Percentiles rank a stretch among this genome's conserved stretches.
phyloP scores from a whole-genome alignment of 2,888 invertebrate species.

The Cosmorhoe ocellata region DNA sequence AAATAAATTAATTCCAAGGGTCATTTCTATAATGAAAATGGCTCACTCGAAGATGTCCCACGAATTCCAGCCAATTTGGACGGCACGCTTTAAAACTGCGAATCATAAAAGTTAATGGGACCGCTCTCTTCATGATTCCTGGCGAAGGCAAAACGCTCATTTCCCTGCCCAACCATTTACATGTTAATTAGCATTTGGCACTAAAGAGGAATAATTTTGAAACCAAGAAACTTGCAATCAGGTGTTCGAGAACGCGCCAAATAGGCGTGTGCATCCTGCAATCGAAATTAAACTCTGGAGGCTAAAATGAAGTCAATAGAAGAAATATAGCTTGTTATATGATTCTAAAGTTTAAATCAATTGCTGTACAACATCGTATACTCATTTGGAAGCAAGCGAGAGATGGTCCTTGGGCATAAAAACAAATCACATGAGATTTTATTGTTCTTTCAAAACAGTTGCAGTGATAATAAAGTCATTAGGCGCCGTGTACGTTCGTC shows the following conservation, averaged over 20 bases:
- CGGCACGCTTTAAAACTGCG: conserved; percentile 75
- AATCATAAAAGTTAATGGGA: conserved; percentile 80
- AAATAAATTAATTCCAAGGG: conserved; percentile 58
- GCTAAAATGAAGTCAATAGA: too few species aligned
- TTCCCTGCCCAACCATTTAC: conserved; percentile 65
- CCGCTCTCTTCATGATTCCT: conserved; percentile 74
- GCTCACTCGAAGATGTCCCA: conserved; percentile 60
- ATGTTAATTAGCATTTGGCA: conserved; percentile 80
- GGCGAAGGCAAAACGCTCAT: conserved; percentile 68
- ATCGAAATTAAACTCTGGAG: neutral
- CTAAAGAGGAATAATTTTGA: conserved; percentile 72
- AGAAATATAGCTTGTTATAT: too few species aligned
- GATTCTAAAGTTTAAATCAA: too few species aligned
- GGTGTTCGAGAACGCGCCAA: conserved; percentile 23
- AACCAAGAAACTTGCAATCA: conserved; percentile 44
- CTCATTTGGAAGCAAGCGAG: too few species aligned
- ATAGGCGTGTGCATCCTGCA: conserved; percentile 15
- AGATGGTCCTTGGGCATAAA: too few species aligned
- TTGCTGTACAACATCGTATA: too few species aligned
- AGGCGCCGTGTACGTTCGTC: too few species aligned
- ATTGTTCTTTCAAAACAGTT: too few species aligned
- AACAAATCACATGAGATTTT: too few species aligned
- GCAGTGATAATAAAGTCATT: too few species aligned
- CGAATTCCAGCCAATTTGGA: conserved; percentile 79
- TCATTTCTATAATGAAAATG: conserved; percentile 62